A percentile compares a stretch with the other conserved stretches of the same genome.
These are phyloP conservation scores for Deroplatys truncata DNA, from an alignment of 2,888 invertebrate species.

Conservation along the genomic window DNA sequence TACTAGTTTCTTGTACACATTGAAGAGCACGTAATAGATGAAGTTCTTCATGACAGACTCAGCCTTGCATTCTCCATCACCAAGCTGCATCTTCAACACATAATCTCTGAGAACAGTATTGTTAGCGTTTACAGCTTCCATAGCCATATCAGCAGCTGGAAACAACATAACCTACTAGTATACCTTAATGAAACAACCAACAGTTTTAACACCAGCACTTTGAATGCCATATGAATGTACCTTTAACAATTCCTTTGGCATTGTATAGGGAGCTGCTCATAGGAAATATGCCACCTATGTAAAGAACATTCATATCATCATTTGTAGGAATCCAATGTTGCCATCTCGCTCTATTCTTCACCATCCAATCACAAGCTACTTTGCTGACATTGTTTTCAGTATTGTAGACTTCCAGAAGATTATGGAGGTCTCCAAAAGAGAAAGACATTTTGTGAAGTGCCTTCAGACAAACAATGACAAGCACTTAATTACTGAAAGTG, in stretches of 20 bases:
- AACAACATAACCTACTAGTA: neutral
- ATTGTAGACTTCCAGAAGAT: conserved; percentile 45
- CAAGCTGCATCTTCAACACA: conserved; percentile 52
- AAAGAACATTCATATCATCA: conserved; percentile 46
- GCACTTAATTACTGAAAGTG: too few species aligned
- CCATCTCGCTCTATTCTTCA: conserved; percentile 47
- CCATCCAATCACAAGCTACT: conserved; percentile 65
- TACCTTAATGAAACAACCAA: neutral
- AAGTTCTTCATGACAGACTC: conserved; percentile 72
- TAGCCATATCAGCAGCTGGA: conserved; percentile 60
- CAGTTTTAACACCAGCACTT: neutral
- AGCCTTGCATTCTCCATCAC: conserved; percentile 65
- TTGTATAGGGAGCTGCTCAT: conserved; percentile 56
- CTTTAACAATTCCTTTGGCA: conserved; percentile 55
- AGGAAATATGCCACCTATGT: conserved; percentile 69
- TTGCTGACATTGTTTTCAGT: conserved; percentile 8
- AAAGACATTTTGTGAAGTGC: conserved; percentile 51
- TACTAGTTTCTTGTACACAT: conserved; percentile 54
- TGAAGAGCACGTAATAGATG: conserved; percentile 61
- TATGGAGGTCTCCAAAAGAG: conserved; percentile 50
- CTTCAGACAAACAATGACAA: conserved; percentile 31
- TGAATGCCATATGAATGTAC: conserved; percentile 35
- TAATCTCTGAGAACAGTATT: conserved; percentile 56
- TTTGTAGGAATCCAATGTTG: conserved; percentile 47
- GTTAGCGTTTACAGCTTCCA: conserved; percentile 58